Evolutionary conservation across 2,888 invertebrate genomes (phyloP).

Genomic region (Sphinx pinastri): DNA sequence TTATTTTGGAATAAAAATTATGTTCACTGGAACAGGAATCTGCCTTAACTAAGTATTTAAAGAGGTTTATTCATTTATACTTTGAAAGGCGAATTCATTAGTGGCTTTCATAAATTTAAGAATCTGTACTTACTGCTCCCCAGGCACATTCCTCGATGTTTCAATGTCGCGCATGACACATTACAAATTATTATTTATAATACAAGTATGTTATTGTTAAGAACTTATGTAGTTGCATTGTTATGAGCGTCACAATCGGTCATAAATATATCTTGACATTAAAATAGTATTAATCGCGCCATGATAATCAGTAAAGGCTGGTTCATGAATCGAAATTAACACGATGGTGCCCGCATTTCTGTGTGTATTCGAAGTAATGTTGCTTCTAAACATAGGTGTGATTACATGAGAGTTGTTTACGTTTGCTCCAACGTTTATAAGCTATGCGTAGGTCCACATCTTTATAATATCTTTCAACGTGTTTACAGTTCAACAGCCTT

Average conservation of each 20-base stretch:
- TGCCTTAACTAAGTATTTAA: not conserved
- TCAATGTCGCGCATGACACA: not conserved
- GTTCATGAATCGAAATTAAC: not conserved
- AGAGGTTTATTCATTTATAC: not conserved
- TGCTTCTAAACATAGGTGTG: conserved; percentile 39
- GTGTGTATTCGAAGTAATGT: conserved; percentile 4
- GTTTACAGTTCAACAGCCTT: conserved; percentile 75
- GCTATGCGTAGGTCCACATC: conserved; percentile 57
- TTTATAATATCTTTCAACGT: conserved; percentile 75
- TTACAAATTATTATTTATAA: not conserved
- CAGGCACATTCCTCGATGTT: not conserved
- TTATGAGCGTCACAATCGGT: not conserved
- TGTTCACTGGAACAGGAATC: not conserved
- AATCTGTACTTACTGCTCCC: not conserved
- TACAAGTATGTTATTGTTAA: not conserved
- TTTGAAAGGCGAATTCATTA: conserved; percentile 15
- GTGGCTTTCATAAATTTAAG: not conserved
- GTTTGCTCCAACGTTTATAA: conserved; percentile 49
- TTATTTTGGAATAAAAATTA: conserved; percentile 17
- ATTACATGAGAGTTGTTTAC: conserved; percentile 55
- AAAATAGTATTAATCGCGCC: not conserved
- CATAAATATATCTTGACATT: not conserved
- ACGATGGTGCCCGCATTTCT: conserved; percentile 6
- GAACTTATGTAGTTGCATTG: not conserved
- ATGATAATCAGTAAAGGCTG: not conserved